These are phyloP conservation scores for Condylostylus longicornis DNA, from an alignment of 1,140 invertebrate genomes.

Conservation along the genomic window DNA sequence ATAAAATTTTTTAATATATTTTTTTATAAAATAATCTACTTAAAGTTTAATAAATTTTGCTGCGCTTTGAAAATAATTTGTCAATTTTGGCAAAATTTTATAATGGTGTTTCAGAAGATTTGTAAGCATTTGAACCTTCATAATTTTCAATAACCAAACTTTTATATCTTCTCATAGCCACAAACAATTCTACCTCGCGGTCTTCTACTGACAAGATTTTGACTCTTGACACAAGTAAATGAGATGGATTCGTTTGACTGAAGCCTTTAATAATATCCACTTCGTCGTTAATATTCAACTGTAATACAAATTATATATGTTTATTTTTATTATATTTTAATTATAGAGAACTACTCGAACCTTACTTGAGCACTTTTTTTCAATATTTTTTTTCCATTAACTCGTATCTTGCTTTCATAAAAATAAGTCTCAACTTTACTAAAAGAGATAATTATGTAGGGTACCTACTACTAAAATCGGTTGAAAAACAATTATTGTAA, in stretches of 20 bases:
- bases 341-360: background rate
- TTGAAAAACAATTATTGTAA: conserved; percentile 24
- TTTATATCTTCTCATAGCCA: conserved; percentile 41
- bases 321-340: background rate
- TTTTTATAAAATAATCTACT: no score
- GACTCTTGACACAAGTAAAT: conserved; percentile 42
- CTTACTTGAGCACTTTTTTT: conserved; percentile 44
- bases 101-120: conserved; percentile 18
- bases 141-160: conserved; percentile 46
- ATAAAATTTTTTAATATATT: no score
- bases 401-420: conserved; percentile 46
- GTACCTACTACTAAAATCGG: background rate
- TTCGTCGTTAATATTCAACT: conserved; percentile 43
- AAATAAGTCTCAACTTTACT: conserved; percentile 49
- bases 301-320: conserved; percentile 5
- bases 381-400: conserved; percentile 45
- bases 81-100: no score
- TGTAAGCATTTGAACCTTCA: conserved; percentile 23
- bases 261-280: conserved; percentile 43
- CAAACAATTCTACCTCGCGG: conserved; percentile 29
- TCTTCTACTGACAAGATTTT: conserved; percentile 34
- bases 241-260: conserved; percentile 40
- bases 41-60: no score
- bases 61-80: no score
- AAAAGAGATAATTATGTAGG: conserved; percentile 2